These are phyloP conservation scores for Strix occidentalis DNA, from an alignment of 2,797 vertebrate species.

Conservation along the genomic window DNA sequence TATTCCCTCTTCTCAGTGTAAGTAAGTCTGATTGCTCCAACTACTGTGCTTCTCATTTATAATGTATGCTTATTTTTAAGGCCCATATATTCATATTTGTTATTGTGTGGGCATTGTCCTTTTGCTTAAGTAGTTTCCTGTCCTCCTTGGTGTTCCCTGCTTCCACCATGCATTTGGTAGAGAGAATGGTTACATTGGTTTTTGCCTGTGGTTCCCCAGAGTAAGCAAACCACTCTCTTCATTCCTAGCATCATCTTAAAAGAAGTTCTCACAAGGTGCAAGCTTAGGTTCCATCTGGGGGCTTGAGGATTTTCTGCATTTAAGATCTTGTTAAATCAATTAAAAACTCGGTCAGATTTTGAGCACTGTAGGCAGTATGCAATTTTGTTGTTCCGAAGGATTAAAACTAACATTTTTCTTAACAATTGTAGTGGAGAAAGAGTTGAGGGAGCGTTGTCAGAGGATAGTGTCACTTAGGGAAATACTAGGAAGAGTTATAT, in stretches of 20 bases:
- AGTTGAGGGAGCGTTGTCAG: no score
- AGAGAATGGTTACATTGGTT: accelerated
- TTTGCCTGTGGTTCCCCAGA: not conserved
- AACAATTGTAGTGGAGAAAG: not conserved
- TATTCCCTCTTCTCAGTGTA: not conserved
- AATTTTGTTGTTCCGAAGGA: not conserved
- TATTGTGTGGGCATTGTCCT: not conserved
- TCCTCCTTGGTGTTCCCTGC: not conserved
- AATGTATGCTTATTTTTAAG: not conserved
- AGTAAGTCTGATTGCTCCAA: not conserved
- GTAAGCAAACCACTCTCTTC: not conserved
- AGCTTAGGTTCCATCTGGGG: not conserved
- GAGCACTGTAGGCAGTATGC: not conserved
- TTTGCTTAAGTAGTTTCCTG: not conserved
- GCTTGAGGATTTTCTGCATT: not conserved
- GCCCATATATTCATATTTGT: not conserved
- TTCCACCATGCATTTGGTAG: accelerated
- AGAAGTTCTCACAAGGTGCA: not conserved
- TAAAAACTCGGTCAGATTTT: accelerated
- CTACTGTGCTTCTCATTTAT: not conserved
- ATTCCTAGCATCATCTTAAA: no score
- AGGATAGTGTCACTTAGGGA: not conserved
- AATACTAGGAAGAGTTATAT: not conserved
- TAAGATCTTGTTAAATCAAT: not conserved
- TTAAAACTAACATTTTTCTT: not conserved